A percentile compares a stretch with the other conserved stretches of the same genome.
Conservation (phyloP, 2,113 vertebrate genomes). For the Sisor rabdophorus region DNA sequence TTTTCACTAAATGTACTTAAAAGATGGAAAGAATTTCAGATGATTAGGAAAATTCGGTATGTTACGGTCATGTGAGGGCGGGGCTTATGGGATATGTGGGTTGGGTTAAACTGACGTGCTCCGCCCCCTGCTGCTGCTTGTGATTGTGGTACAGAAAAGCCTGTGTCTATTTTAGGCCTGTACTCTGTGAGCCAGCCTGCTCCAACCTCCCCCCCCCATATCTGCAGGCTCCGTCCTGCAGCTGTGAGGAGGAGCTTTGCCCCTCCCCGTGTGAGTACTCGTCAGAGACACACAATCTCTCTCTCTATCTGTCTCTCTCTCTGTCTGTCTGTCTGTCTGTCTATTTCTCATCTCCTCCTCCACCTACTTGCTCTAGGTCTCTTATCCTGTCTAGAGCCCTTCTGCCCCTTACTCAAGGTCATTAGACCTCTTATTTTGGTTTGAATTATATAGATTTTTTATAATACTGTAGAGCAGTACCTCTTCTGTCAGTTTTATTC, state of each 20-base stretch:
- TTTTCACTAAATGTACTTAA: neutral
- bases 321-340: slow-evolving; percentile 58
- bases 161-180: slow-evolving; percentile 99
- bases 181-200: slow-evolving; percentile 99
- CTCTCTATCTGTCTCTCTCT: too few species aligned
- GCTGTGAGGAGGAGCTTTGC: slow-evolving; percentile 99
- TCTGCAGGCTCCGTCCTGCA: slow-evolving; percentile 99
- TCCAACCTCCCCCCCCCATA: slow-evolving; percentile 95
- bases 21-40: neutral
- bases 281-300: slow-evolving; percentile 79
- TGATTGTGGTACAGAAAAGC: slow-evolving; percentile 99
- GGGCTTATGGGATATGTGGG: slow-evolving; percentile 34
- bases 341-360: slow-evolving; percentile 54
- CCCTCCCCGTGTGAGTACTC: slow-evolving; percentile 97
- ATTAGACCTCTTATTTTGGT: slow-evolving; percentile 35
- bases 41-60: slow-evolving; percentile 21
- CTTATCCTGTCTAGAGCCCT: slow-evolving; percentile 56
- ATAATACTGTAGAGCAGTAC: slow-evolving; percentile 20
- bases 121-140: slow-evolving; percentile 90
- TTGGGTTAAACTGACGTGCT: slow-evolving; percentile 72
- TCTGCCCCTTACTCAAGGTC: slow-evolving; percentile 36
- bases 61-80: slow-evolving; percentile 39
- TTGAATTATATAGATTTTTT: slow-evolving; percentile 25
- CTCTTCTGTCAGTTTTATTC: slow-evolving; percentile 17
- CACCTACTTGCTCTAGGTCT: slow-evolving; percentile 60